These are phyloP conservation scores for Nycteola revayana DNA, from an alignment of 2,888 invertebrate species.

Conservation along the genomic window DNA sequence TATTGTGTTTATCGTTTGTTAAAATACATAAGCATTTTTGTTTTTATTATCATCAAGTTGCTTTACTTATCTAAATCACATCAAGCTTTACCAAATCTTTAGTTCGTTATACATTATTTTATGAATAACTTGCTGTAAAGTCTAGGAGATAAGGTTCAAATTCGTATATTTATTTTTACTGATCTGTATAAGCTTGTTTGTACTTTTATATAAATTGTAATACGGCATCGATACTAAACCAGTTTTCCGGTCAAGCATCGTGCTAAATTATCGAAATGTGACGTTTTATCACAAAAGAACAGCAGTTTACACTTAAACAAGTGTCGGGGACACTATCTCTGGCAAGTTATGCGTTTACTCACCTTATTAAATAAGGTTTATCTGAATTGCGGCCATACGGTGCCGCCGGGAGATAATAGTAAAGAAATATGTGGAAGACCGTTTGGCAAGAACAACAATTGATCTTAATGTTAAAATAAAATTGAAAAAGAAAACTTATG, in stretches of 20 bases:
- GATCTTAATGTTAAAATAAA: no score
- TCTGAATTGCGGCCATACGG: constrained; percentile 42
- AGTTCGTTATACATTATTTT: no score
- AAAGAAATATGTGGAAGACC: constrained; percentile 38
- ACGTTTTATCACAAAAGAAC: constrained; percentile 73
- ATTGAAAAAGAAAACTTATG: no score
- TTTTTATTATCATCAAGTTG: constrained; percentile 24
- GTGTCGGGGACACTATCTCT: constrained; percentile 63
- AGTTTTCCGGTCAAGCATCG: constrained; percentile 42
- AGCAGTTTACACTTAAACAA: constrained; percentile 80
- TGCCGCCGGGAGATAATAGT: constrained; percentile 15
- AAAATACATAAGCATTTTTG: constrained; percentile 30
- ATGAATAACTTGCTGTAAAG: no score
- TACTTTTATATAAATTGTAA: constrained; percentile 39
- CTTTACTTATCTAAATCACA: constrained; percentile 17
- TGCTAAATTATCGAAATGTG: constrained; percentile 76
- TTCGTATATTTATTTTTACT: constrained; percentile 4
- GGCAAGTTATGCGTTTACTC: constrained; percentile 66
- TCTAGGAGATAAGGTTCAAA: constrained; percentile 16
- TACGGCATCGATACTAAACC: constrained; percentile 47
- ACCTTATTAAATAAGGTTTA: constrained; percentile 74
- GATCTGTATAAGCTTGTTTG: constrained; percentile 18
- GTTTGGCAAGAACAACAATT: constrained; percentile 1
- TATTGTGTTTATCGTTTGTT: constrained; percentile 20
- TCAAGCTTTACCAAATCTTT: constrained; percentile 7